Evolutionary conservation across 2,797 vertebrate genomes (phyloP).

Genomic region (Eulemur coronatus): DNA sequence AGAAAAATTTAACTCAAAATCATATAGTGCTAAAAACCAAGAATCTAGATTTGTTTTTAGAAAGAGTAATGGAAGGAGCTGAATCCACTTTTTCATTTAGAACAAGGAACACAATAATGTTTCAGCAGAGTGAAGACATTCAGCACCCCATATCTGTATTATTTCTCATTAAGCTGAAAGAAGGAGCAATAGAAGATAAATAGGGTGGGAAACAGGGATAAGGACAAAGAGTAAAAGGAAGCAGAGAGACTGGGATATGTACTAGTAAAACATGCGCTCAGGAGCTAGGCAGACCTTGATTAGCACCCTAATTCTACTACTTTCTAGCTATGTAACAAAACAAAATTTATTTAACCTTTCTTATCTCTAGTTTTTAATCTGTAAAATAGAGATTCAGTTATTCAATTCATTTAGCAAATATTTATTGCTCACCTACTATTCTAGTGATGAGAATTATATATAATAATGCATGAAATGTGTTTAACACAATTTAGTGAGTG

Average conservation of each 20-base stretch:
- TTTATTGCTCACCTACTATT: neutral
- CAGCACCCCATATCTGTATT: neutral
- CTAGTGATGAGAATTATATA: neutral
- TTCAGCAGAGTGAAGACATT: neutral
- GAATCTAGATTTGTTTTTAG: neutral
- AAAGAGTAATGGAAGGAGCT: neutral
- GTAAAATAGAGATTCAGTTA: neutral
- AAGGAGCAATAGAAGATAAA: neutral
- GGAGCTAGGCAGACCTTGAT: neutral
- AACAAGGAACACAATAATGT: neutral
- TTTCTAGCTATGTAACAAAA: neutral
- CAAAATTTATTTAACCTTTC: neutral
- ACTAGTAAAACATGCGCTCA: neutral
- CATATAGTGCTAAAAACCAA: neutral
- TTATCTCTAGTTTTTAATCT: neutral
- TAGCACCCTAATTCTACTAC: neutral
- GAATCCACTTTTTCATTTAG: neutral
- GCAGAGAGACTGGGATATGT: neutral
- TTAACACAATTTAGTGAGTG: neutral
- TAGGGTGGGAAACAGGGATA: neutral
- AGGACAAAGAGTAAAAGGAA: neutral
- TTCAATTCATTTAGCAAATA: neutral
- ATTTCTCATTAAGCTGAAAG: constrained; percentile 23
- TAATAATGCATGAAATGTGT: neutral
- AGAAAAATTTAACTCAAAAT: constrained; percentile 4